Conservation (phyloP, 37 sponge, comb jelly and placozoan species). For the Halichondria panicea region DNA sequence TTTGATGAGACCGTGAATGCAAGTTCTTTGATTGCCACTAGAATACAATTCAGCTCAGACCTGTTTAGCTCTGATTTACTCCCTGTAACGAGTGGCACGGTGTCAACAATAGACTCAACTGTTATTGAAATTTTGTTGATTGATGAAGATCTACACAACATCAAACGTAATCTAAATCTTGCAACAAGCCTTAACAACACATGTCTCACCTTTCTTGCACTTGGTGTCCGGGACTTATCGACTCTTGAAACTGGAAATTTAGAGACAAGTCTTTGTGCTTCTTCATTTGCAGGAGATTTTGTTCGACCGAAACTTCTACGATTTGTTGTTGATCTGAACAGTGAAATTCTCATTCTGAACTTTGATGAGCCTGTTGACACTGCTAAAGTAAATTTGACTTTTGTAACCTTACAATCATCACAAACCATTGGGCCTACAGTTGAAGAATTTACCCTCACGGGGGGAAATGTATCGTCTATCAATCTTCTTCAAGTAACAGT, state of each 20-base stretch:
- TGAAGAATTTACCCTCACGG: conserved; percentile 67
- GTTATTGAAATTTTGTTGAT: conserved; percentile 46
- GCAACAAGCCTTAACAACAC: conserved; percentile 73
- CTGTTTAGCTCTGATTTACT: conserved; percentile 3
- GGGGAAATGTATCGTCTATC: conserved; percentile 48
- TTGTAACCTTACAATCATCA: conserved; percentile 57
- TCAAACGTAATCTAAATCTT: conserved; percentile 59
- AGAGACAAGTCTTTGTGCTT: conserved; percentile 21
- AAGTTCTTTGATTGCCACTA: conserved; percentile 9
- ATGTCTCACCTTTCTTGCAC: conserved; percentile 43
- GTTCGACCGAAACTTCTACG: conserved; percentile 52
- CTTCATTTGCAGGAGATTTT: conserved; percentile 45
- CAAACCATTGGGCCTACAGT: not conserved
- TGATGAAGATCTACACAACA: conserved; percentile 48
- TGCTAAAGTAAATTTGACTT: conserved; percentile 57
- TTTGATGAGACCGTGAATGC: conserved; percentile 87
- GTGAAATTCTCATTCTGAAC: conserved; percentile 39
- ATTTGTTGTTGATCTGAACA: conserved; percentile 72
- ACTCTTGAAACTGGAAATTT: not conserved
- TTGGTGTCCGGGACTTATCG: conserved; percentile 49
- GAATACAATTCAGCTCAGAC: conserved; percentile 53
- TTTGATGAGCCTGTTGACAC: conserved; percentile 90
- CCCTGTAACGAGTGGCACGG: conserved; percentile 20
- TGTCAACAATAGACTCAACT: conserved; percentile 45
- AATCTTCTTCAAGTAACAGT: conserved; percentile 56